A percentile compares a stretch with the other conserved stretches of the same genome.
phyloP scores from a whole-genome alignment of 2,113 vertebrate genomes.

The Crypturellus undulatus region DNA sequence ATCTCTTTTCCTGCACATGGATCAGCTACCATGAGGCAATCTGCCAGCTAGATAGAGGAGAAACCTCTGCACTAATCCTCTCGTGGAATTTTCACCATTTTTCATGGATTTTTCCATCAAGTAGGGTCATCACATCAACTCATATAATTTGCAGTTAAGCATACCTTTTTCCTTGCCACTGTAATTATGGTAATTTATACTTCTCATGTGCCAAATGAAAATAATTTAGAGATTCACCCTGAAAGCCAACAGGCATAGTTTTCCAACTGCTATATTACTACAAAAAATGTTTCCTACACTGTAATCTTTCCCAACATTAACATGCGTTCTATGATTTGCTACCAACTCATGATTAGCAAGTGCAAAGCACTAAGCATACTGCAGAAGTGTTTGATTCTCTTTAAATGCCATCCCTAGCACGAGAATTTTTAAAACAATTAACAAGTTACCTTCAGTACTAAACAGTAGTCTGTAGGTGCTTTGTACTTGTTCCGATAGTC shows the following conservation, averaged over 20 bases:
- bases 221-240: not conserved
- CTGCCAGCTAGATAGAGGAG: not conserved
- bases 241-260: not conserved
- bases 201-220: not conserved
- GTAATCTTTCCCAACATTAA: not conserved
- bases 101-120: not conserved
- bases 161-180: not conserved
- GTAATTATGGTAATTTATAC: not conserved
- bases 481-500: slow-evolving; percentile 98
- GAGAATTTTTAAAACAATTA: not conserved
- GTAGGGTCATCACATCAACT: not conserved
- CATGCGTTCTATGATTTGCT: not conserved
- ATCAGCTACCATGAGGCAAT: not conserved
- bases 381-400: not conserved
- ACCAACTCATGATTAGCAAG: not conserved
- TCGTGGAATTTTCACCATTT: not conserved
- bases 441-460: slow-evolving; percentile 90
- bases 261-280: not conserved
- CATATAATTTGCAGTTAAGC: not conserved
- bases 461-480: slow-evolving; percentile 95
- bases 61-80: not conserved
- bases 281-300: not conserved
- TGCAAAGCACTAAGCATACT: not conserved
- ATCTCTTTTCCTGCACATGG: not conserved
- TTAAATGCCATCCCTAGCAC: not conserved